Conservation (phyloP, 2,888 invertebrate species). For the Aleiodes testaceus region DNA sequence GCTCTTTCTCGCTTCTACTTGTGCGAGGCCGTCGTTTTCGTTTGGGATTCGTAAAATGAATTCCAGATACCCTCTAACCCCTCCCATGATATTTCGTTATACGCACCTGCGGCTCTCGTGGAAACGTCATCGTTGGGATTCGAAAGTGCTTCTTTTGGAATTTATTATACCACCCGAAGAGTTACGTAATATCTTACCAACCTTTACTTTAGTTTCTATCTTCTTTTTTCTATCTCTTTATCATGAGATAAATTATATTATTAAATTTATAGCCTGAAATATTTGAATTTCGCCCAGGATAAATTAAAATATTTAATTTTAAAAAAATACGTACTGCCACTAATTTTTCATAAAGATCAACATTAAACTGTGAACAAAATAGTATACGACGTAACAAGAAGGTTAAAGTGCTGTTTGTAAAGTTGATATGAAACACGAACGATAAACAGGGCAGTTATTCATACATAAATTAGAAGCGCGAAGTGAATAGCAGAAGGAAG, state of each 20-base stretch:
- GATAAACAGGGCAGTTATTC: conserved; percentile 64
- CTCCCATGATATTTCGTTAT: conserved; percentile 36
- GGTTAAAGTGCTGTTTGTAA: conserved; percentile 26
- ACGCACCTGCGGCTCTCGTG: conserved; percentile 36
- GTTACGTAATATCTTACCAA: conserved; percentile 9
- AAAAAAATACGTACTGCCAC: background rate
- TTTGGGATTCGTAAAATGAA: conserved; percentile 37
- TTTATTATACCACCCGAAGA: conserved; percentile 29
- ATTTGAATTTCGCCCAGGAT: background rate
- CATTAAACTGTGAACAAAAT: conserved; percentile 18
- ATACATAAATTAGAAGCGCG: conserved; percentile 67
- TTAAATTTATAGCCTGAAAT: background rate
- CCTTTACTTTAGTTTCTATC: background rate
- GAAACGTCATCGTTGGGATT: conserved; percentile 34
- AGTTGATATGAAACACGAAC: conserved; percentile 41
- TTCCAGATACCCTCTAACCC: conserved; percentile 28
- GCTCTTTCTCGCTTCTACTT: conserved; percentile 11
- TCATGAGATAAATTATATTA: background rate
- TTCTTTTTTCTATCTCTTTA: background rate
- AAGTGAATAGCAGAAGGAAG: conserved; percentile 62
- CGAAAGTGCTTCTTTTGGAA: conserved; percentile 12
- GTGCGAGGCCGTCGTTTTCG: conserved; percentile 2
- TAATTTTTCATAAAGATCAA: conserved; percentile 12
- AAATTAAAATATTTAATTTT: background rate
- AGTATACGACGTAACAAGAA: conserved; percentile 8